phyloP scores from a whole-genome alignment of 2,113 vertebrate genomes.

The Monopterus albus region DNA sequence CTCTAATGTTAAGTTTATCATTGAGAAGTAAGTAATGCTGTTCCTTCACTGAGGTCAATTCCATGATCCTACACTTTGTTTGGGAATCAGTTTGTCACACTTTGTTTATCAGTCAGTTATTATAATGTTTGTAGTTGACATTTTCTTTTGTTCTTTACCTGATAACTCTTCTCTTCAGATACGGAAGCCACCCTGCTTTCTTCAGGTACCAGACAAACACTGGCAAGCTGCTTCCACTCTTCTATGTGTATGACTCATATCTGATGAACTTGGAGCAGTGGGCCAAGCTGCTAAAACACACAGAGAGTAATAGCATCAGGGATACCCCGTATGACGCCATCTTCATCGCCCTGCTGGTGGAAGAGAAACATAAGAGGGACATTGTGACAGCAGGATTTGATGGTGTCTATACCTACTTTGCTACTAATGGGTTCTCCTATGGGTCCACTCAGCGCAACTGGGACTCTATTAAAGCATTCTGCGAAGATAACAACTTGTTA shows the following conservation, averaged over 20 bases:
- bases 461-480: slow-evolving; percentile 90
- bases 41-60: background rate
- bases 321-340: slow-evolving; percentile 90
- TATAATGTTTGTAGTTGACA: background rate
- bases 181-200: slow-evolving; percentile 94
- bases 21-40: slow-evolving; percentile 88
- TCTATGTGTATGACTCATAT: slow-evolving; percentile 98
- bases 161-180: slow-evolving; percentile 80
- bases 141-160: slow-evolving; percentile 4
- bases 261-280: slow-evolving; percentile 91
- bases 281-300: slow-evolving; percentile 88
- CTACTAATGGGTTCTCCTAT: slow-evolving; percentile 96
- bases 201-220: slow-evolving; percentile 89
- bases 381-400: slow-evolving; percentile 93
- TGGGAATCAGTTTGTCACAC: background rate
- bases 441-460: slow-evolving; percentile 95
- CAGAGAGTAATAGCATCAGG: slow-evolving; percentile 87
- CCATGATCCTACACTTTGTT: background rate
- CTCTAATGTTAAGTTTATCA: slow-evolving; percentile 92
- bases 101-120: background rate
- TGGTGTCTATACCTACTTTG: slow-evolving; percentile 97
- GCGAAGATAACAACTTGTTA: slow-evolving; percentile 89
- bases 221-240: slow-evolving; percentile 90
- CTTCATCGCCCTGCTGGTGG: slow-evolving; percentile 94
- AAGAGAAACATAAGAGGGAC: slow-evolving; percentile 92